Percentiles rank a stretch among this genome's conserved stretches.
Conservation (phyloP, 2,888 invertebrate species). For the Calliopum simillimum region DNA sequence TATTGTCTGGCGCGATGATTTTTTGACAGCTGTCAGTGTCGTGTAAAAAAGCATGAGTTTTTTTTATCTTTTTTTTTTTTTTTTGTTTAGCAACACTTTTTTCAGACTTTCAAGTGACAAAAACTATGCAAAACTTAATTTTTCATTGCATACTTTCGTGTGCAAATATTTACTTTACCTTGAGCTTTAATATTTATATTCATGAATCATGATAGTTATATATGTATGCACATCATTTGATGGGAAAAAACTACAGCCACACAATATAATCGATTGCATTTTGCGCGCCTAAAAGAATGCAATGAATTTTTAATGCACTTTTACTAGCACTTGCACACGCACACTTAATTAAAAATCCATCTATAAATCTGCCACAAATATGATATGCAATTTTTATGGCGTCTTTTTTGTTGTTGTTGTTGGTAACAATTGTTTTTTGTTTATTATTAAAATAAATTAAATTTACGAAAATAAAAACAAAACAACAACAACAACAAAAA, state of each 20-base stretch:
- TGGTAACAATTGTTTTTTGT: background rate
- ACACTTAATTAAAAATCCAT: slow-evolving; percentile 33
- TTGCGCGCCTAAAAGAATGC: slow-evolving; percentile 14
- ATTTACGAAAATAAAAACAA: background rate
- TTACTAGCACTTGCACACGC: background rate
- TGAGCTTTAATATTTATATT: too few species aligned
- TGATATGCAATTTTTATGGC: slow-evolving; percentile 7
- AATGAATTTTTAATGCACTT: slow-evolving; percentile 24
- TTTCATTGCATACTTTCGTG: slow-evolving; percentile 1
- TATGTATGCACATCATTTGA: too few species aligned
- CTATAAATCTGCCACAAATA: slow-evolving; percentile 26
- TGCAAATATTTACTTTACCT: background rate
- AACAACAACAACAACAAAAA: too few species aligned
- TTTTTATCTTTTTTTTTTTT: background rate
- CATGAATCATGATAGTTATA: too few species aligned
- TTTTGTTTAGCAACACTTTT: too few species aligned
- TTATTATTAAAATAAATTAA: slow-evolving; percentile 32
- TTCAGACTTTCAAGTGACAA: too few species aligned
- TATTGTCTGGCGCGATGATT: background rate
- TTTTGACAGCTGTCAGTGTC: slow-evolving; percentile 23
- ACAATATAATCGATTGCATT: too few species aligned
- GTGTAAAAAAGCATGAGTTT: background rate
- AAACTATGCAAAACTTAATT: background rate
- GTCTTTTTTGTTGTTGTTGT: background rate
- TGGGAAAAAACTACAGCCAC: too few species aligned